Evolutionary conservation across 1,140 invertebrate species (phyloP).

Genomic region (Bombus balteatus): DNA sequence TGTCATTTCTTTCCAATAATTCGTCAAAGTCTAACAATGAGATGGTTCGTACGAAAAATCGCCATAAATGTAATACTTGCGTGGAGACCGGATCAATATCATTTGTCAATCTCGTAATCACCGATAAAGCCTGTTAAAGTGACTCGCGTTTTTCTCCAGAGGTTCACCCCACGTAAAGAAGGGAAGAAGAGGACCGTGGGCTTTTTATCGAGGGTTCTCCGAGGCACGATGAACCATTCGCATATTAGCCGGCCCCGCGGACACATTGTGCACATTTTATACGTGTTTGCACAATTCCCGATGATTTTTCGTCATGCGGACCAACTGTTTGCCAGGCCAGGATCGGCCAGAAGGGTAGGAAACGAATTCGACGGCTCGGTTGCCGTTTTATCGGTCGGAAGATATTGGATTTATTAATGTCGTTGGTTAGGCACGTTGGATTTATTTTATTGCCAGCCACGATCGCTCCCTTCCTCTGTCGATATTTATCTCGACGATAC

Average conservation of each 20-base stretch:
- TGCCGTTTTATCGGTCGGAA: conserved; percentile 78
- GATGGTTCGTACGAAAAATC: neutral
- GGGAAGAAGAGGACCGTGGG: conserved; percentile 27
- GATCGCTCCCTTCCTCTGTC: conserved; percentile 1
- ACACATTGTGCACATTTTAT: conserved; percentile 82
- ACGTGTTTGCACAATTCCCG: conserved; percentile 82
- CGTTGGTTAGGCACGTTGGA: conserved; percentile 73
- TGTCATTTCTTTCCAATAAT: too few relatives aligned
- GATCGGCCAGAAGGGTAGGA: conserved; percentile 29
- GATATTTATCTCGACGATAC: conserved; percentile 5
- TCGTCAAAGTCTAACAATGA: too few relatives aligned
- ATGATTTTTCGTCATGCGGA: conserved; percentile 53
- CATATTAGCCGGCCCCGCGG: conserved; percentile 77
- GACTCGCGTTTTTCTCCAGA: conserved; percentile 22
- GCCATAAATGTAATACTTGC: neutral
- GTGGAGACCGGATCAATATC: neutral
- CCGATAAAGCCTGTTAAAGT: conserved; percentile 24
- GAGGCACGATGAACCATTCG: conserved; percentile 40
- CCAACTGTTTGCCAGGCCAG: conserved; percentile 61
- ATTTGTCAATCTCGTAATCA: conserved; percentile 10
- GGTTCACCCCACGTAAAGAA: conserved; percentile 7
- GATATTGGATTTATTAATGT: conserved; percentile 80
- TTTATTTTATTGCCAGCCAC: conserved; percentile 73
- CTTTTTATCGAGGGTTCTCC: conserved; percentile 53
- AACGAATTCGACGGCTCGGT: conserved; percentile 61